A percentile compares a stretch with the other conserved stretches of the same genome.
Conservation (phyloP, 2,888 invertebrate genomes). For the Polia nebulosa region DNA sequence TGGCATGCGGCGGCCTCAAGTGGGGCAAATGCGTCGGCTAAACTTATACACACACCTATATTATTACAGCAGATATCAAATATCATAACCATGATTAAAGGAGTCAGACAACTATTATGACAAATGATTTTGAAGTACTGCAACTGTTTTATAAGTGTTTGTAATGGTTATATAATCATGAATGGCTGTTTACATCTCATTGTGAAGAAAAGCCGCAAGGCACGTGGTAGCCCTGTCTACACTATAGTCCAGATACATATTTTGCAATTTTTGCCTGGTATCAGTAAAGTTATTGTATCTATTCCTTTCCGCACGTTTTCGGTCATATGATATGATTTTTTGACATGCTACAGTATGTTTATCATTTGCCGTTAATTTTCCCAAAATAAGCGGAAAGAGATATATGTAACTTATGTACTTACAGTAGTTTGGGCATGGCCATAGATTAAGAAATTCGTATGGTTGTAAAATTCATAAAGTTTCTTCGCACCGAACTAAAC, state of each 20-base stretch:
- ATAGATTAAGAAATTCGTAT: background rate
- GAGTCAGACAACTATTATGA: slow-evolving; percentile 33
- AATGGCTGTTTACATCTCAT: background rate
- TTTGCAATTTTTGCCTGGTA: background rate
- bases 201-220: background rate
- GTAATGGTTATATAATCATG: slow-evolving; percentile 13
- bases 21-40: slow-evolving; percentile 94
- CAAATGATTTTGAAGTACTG: slow-evolving; percentile 23
- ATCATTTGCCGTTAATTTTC: background rate
- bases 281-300: background rate
- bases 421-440: background rate
- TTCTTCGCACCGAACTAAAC: background rate
- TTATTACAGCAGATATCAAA: slow-evolving; percentile 46
- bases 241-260: background rate
- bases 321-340: background rate
- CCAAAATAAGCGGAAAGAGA: background rate
- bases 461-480: background rate
- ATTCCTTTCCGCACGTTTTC: background rate
- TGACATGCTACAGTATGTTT: background rate
- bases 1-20: slow-evolving; percentile 96
- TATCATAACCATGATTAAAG: slow-evolving; percentile 32
- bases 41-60: slow-evolving; percentile 48
- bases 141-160: slow-evolving; percentile 7
- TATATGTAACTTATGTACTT: background rate
- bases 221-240: background rate